phyloP scores from a whole-genome alignment of 2,888 invertebrate species.

The Epirrhoe alternata region DNA sequence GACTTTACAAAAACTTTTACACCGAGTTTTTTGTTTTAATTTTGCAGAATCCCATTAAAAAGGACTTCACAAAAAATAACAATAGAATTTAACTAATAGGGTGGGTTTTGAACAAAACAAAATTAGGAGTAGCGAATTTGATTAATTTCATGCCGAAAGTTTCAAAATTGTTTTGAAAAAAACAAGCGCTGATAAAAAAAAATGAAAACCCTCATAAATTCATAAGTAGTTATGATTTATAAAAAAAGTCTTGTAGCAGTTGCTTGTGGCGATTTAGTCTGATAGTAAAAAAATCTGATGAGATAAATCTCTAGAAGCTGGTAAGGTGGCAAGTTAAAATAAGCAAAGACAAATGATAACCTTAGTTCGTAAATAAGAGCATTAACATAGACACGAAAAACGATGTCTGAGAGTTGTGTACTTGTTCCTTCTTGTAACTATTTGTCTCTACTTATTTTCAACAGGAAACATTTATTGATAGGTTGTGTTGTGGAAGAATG shows the following conservation, averaged over 20 bases:
- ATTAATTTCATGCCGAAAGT: constrained; percentile 22
- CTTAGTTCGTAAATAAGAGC: constrained; percentile 5
- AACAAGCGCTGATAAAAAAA: background rate
- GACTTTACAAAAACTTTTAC: constrained; percentile 13
- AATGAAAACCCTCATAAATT: background rate
- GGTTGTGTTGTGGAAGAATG: constrained; percentile 18
- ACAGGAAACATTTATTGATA: constrained; percentile 32
- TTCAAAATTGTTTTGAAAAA: background rate
- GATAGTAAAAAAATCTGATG: too few relatives aligned
- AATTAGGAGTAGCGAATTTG: constrained; percentile 34
- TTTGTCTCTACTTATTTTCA: constrained; percentile 43
- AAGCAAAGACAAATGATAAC: constrained; percentile 15
- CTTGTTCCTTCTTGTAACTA: constrained; percentile 48
- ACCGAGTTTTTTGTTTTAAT: constrained; percentile 9
- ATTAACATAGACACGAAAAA: constrained; percentile 55
- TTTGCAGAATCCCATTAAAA: constrained; percentile 8
- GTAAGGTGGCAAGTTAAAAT: too few relatives aligned
- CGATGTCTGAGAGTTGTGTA: constrained; percentile 31
- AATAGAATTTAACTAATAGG: constrained; percentile 16
- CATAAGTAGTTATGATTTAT: background rate
- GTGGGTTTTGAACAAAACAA: constrained; percentile 24
- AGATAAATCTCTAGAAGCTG: too few relatives aligned
- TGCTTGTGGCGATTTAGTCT: too few relatives aligned
- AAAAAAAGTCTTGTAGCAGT: too few relatives aligned
- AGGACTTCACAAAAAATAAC: constrained; percentile 21